phyloP scores from a whole-genome alignment of 2,888 invertebrate species.

The Temnothorax rugatulus region DNA sequence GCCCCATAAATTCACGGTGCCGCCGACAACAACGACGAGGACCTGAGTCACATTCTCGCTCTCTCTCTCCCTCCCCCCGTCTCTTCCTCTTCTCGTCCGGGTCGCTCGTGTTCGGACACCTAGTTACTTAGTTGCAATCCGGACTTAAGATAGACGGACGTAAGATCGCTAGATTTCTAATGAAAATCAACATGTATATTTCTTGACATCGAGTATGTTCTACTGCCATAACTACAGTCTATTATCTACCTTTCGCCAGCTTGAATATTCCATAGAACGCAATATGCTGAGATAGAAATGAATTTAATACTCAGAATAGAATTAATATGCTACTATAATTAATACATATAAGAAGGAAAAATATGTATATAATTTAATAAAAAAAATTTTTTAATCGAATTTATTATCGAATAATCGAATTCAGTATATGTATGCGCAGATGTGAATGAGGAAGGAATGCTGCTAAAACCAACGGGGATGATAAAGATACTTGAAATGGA shows the following conservation, averaged over 20 bases:
- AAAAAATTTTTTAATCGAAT: conserved; percentile 11
- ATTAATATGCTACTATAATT: not conserved
- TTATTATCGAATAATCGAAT: conserved; percentile 21
- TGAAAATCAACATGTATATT: conserved; percentile 71
- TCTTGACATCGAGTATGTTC: conserved; percentile 10
- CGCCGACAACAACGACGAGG: conserved; percentile 74
- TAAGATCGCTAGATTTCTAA: conserved; percentile 65
- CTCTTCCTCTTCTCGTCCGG: conserved; percentile 55
- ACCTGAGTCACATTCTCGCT: conserved; percentile 61
- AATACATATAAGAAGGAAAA: not conserved
- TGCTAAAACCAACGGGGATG: conserved; percentile 65
- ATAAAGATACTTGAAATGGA: conserved; percentile 53
- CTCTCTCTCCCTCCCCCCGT: conserved; percentile 46
- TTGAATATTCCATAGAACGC: not conserved
- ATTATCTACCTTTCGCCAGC: not conserved
- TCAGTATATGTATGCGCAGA: not conserved
- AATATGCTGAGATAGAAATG: not conserved
- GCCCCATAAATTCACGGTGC: conserved; percentile 88
- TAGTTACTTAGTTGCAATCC: conserved; percentile 76
- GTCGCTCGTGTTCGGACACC: conserved; percentile 78
- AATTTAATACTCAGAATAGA: not conserved
- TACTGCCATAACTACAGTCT: not conserved
- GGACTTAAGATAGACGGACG: conserved; percentile 14
- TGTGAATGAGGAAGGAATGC: conserved; percentile 66
- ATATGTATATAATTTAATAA: conserved; percentile 11